phyloP scores from a whole-genome alignment of 2,888 invertebrate species.

The Himalopsyche anomala region DNA sequence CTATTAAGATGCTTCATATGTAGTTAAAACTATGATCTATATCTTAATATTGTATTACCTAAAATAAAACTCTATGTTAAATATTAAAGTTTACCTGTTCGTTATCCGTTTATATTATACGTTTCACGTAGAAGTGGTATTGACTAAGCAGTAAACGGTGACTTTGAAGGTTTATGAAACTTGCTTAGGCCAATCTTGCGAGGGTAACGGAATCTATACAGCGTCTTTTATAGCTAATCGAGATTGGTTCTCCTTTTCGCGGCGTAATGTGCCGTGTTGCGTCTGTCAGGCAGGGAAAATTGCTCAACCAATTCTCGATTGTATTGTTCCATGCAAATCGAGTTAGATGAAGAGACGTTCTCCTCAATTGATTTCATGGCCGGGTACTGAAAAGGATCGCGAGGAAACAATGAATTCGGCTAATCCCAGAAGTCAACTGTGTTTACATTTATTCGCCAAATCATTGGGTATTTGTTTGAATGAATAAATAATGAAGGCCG shows the following conservation, averaged over 20 bases:
- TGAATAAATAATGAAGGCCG: neutral
- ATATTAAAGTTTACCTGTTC: no score
- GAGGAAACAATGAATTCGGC: slow-evolving; percentile 2
- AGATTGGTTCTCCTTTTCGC: slow-evolving; percentile 14
- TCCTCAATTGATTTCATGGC: slow-evolving; percentile 56
- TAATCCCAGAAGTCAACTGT: slow-evolving; percentile 23
- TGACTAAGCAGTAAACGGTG: no score
- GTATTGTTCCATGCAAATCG: slow-evolving; percentile 55
- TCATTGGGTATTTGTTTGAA: slow-evolving; percentile 6
- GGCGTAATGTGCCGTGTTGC: slow-evolving; percentile 6
- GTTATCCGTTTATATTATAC: no score
- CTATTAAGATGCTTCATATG: no score
- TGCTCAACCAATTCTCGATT: slow-evolving; percentile 17
- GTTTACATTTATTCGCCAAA: slow-evolving; percentile 2
- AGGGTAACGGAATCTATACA: no score
- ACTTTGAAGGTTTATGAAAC: no score
- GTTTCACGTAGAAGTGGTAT: no score
- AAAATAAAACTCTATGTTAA: no score
- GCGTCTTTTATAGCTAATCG: neutral
- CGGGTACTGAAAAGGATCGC: neutral
- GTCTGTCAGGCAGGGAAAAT: slow-evolving; percentile 6
- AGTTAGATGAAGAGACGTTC: slow-evolving; percentile 52
- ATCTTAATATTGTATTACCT: no score
- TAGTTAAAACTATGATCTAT: no score
- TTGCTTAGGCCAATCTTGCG: no score